Evolutionary conservation across 2,888 invertebrate species (phyloP), one percentile per base, ranked within the genome.

Genomic region (Drosophila subsilvestris): DNA sequence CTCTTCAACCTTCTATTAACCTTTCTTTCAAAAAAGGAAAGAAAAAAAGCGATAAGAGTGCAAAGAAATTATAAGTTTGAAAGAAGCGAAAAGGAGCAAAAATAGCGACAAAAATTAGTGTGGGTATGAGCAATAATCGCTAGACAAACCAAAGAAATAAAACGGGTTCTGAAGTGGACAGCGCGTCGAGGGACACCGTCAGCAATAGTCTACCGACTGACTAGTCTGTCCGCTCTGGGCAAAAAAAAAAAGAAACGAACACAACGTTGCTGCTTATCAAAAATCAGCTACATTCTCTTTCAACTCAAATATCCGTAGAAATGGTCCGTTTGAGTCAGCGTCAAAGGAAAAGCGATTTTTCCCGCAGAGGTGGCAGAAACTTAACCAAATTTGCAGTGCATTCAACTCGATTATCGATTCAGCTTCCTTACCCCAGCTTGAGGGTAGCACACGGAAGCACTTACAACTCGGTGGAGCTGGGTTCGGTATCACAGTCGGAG

Each of bases 371-470:
- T 7, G 37, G 32, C 14, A 25, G 5, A 71, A 79, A 65, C 62
- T 60, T 25, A 66, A 74, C 58, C 69, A 54, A 78, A 66, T 76
- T 74, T 53, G 43, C 63, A 70, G 87, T 71, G 78, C 82, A 75
- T 84, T 84, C 86, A 88, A 84, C 78, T 86, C 77, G 83, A 67
- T 86, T 78, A 75, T 86, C 88, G 86, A 86, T 86, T 86, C 65
- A 56, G 55, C 63, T 75, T 59, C 69, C 75, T 25, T 43, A 17
- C 20, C 25, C 27, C 17, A 44, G 9, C 51, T 22, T 25, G 29
- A 18, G 9, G 32, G 9, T 17, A 81, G 37, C 67, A 53, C 37
- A 73, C 74, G 80, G 83, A 87, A 85, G 75, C 70, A 74, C 72
- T 79, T 76, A 54, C 58, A 45, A 55, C 66, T 44, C 58, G 32